Evolutionary conservation across 2,113 vertebrate species (phyloP).

Genomic region (Arizona elegans): DNA sequence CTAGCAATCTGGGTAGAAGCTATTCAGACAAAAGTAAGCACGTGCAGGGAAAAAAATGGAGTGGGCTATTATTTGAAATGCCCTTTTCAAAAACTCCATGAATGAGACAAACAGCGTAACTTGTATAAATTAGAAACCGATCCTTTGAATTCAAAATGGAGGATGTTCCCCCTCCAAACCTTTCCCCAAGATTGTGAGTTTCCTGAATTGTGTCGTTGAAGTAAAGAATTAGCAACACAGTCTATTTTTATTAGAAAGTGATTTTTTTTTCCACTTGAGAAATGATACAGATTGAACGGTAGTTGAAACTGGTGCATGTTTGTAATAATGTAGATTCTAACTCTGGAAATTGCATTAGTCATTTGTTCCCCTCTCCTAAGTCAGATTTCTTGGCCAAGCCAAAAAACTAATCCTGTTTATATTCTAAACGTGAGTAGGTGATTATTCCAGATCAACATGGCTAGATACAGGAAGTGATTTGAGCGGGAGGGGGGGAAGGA

Average conservation of each 20-base stretch:
- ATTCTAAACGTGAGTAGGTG: background rate
- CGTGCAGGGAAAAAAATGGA: background rate
- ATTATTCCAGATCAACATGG: background rate
- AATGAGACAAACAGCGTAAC: background rate
- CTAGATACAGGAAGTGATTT: background rate
- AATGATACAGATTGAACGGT: background rate
- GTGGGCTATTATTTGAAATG: background rate
- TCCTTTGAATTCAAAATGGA: background rate
- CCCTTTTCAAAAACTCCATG: background rate
- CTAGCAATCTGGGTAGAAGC: background rate
- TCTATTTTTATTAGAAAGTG: background rate
- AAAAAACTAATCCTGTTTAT: background rate
- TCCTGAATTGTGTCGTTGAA: background rate
- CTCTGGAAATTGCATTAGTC: background rate
- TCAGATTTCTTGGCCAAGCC: background rate
- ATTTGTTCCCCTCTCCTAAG: background rate
- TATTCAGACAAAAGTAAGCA: background rate
- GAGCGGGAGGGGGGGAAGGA: rapidly evolving
- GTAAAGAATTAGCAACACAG: background rate
- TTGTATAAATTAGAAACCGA: background rate
- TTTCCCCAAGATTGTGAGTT: background rate
- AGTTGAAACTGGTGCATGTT: background rate
- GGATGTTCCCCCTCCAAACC: background rate
- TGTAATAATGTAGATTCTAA: background rate
- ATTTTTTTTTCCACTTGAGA: background rate